Evolutionary conservation across 2,888 invertebrate genomes (phyloP), one percentile per base, ranked within the genome.

Genomic region (Onchidella celtica): DNA sequence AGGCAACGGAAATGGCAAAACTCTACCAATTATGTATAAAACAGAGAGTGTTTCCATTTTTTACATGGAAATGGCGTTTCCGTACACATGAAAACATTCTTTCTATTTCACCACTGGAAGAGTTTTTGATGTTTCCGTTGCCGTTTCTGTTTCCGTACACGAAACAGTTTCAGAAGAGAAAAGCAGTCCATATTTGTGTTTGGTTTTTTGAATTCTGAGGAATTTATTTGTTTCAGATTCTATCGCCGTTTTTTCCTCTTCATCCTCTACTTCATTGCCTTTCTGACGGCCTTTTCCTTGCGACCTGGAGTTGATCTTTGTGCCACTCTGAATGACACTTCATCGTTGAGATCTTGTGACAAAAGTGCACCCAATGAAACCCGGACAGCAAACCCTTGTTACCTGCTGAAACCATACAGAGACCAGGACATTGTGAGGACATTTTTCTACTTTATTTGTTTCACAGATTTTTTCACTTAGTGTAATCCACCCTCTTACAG

Each of bases 181-280:
- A n/a, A n/a, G n/a, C n/a, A n/a, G n/a, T n/a, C n/a, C n/a, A n/a
- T n/a, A n/a, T n/a, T n/a, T n/a, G n/a, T n/a, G n/a, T n/a, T n/a
- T n/a, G n/a, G n/a, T n/a, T n/a, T n/a, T n/a, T n/a, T n/a, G n/a
- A n/a, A n/a, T n/a, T n/a, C n/a, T n/a, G n/a, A n/a, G n/a, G 47
- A 47, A 47, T 11, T 11, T 47, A 11, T 47, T 29, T 66, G 3
- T 65, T 47, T 11, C 93, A 97, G 98, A 83, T 98, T 99, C 93
- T 98, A 98, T 93, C 95, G 97, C 4, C 97, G 98, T 91, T 98
- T 99, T 93, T 96, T 97, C 84, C 95, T 97, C 78, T 99, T 99
- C 93, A 95, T 96, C 17, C 95, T 96, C 83, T 99, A 99, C 93
- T 99, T 99, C 92, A 91, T 97, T 38, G 95, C 98, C 69, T 97